Base-by-base conservation (phyloP, 2,888 invertebrate genomes). In the Himalopsyche tibetana region DNA sequence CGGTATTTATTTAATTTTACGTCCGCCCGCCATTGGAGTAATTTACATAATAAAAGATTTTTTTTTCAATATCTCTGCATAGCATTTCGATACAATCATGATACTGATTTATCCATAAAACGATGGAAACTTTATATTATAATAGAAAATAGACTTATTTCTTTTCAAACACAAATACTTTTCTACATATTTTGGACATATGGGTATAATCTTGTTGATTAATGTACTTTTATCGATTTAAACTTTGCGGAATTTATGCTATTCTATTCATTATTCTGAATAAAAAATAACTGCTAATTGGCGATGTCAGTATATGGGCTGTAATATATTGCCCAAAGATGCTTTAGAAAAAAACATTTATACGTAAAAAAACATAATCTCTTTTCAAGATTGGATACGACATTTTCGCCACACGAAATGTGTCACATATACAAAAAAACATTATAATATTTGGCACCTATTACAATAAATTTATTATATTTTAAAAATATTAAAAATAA, bases 221-320 rank as follows among this genome's bases (percentile, higher is more conserved):
- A 74, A 74, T 74, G 36, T 74, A 36, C 36, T 1, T 74, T 74
- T 74, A 74, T 74, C 74, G 36, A 74, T 74, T 74, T 74, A 74
- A 74, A 38, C 74, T 74, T 74, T 74, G 74, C 38, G 38, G 38
- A 74, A 74, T 74, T 74, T 74, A 74, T 74, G 74, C 2, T 74
- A 36, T 74, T 74, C 38, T 74, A 74, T 74, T 74, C 74, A 74
- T 74, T 74, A 74, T 74, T 74, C 74, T 15, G 74, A 74, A 74
- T 36, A 74, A 74, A 36, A 74, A 74, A 74, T 74, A 74, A 74
- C 74, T 74, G 74, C 74, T 74, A 74, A 74, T 74, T 74, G 74
- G 74, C 36, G 74, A 5, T 74, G 74, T 28, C 28, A 74, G 38
- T 74, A 74, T 36, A 74, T 74, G 74, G 36, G 74, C 36, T 74